Evolutionary conservation across 2,888 invertebrate species (phyloP).

Genomic region (Eristalis intricaria): DNA sequence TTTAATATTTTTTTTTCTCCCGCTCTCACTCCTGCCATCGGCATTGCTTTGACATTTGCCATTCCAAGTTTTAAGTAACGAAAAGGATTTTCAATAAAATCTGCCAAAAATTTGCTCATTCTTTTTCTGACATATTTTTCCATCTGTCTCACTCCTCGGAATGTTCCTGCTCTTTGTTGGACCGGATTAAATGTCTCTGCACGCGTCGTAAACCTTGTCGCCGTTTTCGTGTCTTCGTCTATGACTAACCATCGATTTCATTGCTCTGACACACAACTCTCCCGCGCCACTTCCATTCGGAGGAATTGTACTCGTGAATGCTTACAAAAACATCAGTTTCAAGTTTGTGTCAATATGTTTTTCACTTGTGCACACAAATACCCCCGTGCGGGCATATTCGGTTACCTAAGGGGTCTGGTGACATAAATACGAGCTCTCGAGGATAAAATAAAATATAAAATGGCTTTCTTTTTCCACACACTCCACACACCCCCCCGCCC

Average conservation of each 20-base stretch:
- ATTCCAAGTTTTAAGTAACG: neutral
- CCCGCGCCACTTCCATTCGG: neutral
- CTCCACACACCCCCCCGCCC: neutral
- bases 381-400: neutral
- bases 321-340: slow-evolving; percentile 8
- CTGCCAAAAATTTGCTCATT: neutral
- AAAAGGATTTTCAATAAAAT: neutral
- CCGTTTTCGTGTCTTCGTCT: neutral
- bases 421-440: neutral
- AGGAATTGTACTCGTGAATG: neutral
- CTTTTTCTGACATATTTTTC: neutral
- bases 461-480: neutral
- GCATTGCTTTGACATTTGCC: neutral
- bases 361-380: neutral
- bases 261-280: neutral
- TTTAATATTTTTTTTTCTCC: neutral
- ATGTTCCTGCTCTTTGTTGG: neutral
- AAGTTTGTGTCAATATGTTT: slow-evolving; percentile 28
- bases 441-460: neutral
- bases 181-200: neutral
- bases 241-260: neutral
- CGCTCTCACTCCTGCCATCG: neutral
- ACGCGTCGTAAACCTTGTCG: neutral
- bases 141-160: neutral
- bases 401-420: neutral